Evolutionary conservation across 2,797 vertebrate species (phyloP).

Genomic region (Miichthys miiuy): DNA sequence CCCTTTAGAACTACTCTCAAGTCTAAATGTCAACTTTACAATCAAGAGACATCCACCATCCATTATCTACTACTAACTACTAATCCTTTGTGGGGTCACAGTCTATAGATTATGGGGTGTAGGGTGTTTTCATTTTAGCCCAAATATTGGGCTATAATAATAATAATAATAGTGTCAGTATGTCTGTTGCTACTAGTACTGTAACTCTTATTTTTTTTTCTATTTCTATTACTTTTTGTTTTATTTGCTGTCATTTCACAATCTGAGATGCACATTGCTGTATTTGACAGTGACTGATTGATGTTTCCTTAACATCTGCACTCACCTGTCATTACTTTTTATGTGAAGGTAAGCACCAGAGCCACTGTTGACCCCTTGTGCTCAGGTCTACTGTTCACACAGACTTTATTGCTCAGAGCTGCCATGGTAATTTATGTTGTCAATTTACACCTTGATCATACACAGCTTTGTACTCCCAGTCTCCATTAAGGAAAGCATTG

Average conservation of each 20-base stretch:
- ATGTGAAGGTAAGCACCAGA: constrained; percentile 49
- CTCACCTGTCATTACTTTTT: constrained; percentile 48
- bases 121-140: too few species aligned
- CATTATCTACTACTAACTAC: too few species aligned
- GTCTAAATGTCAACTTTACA: too few species aligned
- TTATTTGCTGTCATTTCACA: neutral
- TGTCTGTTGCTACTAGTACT: neutral
- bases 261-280: neutral
- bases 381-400: constrained; percentile 40
- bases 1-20: too few species aligned
- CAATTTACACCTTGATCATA: constrained; percentile 43
- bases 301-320: constrained; percentile 23
- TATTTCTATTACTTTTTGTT: too few species aligned
- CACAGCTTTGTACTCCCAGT: constrained; percentile 27
- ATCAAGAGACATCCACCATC: too few species aligned
- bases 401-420: constrained; percentile 43
- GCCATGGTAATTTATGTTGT: constrained; percentile 47
- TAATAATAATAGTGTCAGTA: neutral
- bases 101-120: too few species aligned
- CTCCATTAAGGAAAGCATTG: neutral
- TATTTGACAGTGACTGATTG: constrained; percentile 15
- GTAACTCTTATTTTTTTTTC: neutral
- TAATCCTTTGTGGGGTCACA: too few species aligned
- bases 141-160: neutral
- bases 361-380: constrained; percentile 40